These are phyloP conservation scores for Pituophis catenifer DNA, from an alignment of 2,113 vertebrate genomes.

Conservation along the genomic window DNA sequence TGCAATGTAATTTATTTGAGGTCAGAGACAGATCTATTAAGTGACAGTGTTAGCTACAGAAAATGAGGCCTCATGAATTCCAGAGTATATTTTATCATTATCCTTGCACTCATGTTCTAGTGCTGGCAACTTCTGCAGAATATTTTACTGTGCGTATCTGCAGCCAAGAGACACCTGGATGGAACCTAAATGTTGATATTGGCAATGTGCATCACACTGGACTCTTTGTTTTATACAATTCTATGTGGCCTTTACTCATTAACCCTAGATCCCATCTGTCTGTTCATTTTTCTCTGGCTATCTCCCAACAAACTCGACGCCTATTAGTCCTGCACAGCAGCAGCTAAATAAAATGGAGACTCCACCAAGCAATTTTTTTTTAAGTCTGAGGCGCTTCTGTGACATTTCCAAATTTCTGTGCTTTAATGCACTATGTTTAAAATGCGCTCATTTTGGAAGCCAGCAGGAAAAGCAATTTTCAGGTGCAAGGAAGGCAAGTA, in stretches of 20 bases:
- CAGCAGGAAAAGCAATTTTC: constrained; percentile 46
- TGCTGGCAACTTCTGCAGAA: accelerated
- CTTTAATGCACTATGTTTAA: constrained; percentile 49
- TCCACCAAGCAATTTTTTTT: background rate
- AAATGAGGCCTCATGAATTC: background rate
- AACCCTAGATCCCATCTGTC: constrained; percentile 33
- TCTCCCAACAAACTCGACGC: accelerated
- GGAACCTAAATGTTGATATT: constrained; percentile 11
- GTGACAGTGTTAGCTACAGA: background rate
- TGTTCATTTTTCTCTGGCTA: background rate
- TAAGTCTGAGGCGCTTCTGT: constrained; percentile 32
- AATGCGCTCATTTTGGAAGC: constrained; percentile 44
- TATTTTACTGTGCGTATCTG: background rate
- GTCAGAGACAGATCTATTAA: background rate
- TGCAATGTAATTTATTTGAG: accelerated
- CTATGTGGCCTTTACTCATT: background rate
- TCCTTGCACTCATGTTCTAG: background rate
- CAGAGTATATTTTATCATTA: constrained; percentile 5
- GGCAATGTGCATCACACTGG: background rate
- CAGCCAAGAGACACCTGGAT: accelerated
- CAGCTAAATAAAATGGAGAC: constrained; percentile 23
- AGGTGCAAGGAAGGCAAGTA: constrained; percentile 40
- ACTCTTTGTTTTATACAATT: constrained; percentile 25
- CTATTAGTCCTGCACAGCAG: background rate
- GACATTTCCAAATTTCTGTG: constrained; percentile 33